A percentile compares a stretch with the other conserved stretches of the same genome.
Evolutionary conservation across 2,113 vertebrate genomes (phyloP).

Genomic region (Capreolus pygargus): DNA sequence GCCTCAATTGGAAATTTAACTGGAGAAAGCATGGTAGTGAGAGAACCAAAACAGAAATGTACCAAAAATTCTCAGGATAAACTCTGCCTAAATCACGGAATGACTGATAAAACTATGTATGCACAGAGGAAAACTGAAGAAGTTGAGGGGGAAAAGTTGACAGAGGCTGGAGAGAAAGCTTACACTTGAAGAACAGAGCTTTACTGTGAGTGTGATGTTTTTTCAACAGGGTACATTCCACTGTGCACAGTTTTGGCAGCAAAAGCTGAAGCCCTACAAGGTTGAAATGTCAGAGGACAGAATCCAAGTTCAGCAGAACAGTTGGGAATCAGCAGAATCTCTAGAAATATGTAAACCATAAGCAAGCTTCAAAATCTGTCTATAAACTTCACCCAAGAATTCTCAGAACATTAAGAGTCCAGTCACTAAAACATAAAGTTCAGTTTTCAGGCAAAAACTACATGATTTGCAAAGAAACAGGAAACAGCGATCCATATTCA

Average conservation of each 20-base stretch:
- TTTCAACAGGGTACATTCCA: neutral
- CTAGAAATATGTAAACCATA: neutral
- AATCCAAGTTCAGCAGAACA: neutral
- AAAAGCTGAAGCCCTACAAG: neutral
- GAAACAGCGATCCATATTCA: neutral
- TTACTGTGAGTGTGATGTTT: neutral
- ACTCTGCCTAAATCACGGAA: neutral
- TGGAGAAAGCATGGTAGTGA: neutral
- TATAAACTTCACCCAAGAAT: neutral
- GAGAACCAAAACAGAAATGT: neutral
- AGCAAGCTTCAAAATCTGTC: neutral
- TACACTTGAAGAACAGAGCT: neutral
- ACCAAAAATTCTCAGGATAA: conserved; percentile 6
- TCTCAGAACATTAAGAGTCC: neutral
- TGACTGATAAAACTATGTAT: neutral
- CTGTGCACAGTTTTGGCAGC: neutral
- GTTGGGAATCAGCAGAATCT: neutral
- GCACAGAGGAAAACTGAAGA: neutral
- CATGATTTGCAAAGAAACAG: neutral
- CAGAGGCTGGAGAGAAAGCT: neutral
- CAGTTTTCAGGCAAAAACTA: conserved; percentile 2
- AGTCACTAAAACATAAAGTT: neutral
- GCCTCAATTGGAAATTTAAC: conserved; percentile 18
- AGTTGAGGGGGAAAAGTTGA: neutral
- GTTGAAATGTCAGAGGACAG: neutral